phyloP scores from a whole-genome alignment of 2,888 invertebrate species.

The Volucella inflata region DNA sequence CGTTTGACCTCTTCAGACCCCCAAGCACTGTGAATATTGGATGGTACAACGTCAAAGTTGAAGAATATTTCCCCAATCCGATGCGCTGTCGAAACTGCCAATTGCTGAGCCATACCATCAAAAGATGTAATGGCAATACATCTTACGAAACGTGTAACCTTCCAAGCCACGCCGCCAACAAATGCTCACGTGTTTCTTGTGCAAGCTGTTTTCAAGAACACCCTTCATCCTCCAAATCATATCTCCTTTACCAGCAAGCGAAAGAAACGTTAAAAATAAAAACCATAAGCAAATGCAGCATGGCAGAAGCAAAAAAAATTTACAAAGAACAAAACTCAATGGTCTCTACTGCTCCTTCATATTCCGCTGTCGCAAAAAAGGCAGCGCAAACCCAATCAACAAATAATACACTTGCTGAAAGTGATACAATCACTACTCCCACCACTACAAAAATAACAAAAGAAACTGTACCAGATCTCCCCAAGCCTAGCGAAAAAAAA shows the following conservation, averaged over 20 bases:
- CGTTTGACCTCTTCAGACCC: constrained; percentile 9
- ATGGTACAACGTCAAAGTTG: background rate
- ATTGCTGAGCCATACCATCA: background rate
- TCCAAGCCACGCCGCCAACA: background rate
- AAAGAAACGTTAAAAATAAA: background rate
- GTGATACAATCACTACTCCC: too few relatives aligned
- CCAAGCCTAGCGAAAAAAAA: too few relatives aligned
- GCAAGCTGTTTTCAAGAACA: too few relatives aligned
- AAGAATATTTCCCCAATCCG: constrained; percentile 10
- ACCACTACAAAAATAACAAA: too few relatives aligned
- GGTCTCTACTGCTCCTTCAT: too few relatives aligned
- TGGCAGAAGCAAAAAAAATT: background rate
- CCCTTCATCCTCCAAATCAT: background rate
- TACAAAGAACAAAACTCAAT: too few relatives aligned
- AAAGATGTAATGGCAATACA: background rate
- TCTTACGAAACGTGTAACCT: background rate
- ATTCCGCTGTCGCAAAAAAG: too few relatives aligned
- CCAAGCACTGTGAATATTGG: constrained; percentile 1
- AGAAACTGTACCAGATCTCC: too few relatives aligned
- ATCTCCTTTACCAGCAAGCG: background rate
- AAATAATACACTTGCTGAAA: too few relatives aligned
- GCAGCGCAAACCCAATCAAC: too few relatives aligned
- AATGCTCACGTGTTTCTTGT: background rate
- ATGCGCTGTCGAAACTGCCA: too few relatives aligned
- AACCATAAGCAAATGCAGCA: background rate